These are phyloP conservation scores for Solea senegalensis DNA, from an alignment of 2,113 vertebrate genomes.

Conservation along the genomic window DNA sequence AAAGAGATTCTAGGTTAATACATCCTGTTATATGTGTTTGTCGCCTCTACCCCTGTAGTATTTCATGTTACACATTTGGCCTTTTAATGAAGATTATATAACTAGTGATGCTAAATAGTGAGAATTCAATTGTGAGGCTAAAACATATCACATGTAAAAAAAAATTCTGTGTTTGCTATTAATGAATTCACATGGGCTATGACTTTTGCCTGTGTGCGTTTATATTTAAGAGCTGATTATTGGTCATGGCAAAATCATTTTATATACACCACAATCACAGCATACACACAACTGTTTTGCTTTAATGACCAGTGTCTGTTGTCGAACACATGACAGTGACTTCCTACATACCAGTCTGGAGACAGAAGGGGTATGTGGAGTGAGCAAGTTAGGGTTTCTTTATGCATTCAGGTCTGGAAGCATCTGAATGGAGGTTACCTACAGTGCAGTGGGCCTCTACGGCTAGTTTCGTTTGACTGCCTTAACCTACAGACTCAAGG, in stretches of 20 bases:
- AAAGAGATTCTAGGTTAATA: not conserved
- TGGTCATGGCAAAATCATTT: slow-evolving; percentile 4
- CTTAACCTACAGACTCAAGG: slow-evolving; percentile 54
- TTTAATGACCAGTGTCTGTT: not conserved
- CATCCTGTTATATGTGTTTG: not conserved
- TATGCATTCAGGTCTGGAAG: slow-evolving; percentile 34
- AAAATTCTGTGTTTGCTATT: too few species aligned
- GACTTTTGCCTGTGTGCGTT: too few species aligned
- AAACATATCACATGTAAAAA: too few species aligned
- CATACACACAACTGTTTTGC: not conserved
- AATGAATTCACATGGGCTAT: too few species aligned
- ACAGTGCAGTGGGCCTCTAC: slow-evolving; percentile 68
- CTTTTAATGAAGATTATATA: slow-evolving; percentile 11
- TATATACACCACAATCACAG: not conserved
- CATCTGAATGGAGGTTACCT: slow-evolving; percentile 56
- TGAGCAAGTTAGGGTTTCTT: slow-evolving; percentile 26
- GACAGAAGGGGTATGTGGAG: slow-evolving; percentile 25
- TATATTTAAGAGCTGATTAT: not conserved
- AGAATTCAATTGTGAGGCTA: too few species aligned
- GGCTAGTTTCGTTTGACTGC: slow-evolving; percentile 58
- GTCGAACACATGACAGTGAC: slow-evolving; percentile 16
- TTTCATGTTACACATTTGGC: not conserved
- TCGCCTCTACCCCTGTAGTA: not conserved
- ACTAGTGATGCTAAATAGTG: too few species aligned
- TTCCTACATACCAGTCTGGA: slow-evolving; percentile 7